Base-by-base conservation (phyloP, 2,113 vertebrate species). In the Rhinopithecus roxellana region DNA sequence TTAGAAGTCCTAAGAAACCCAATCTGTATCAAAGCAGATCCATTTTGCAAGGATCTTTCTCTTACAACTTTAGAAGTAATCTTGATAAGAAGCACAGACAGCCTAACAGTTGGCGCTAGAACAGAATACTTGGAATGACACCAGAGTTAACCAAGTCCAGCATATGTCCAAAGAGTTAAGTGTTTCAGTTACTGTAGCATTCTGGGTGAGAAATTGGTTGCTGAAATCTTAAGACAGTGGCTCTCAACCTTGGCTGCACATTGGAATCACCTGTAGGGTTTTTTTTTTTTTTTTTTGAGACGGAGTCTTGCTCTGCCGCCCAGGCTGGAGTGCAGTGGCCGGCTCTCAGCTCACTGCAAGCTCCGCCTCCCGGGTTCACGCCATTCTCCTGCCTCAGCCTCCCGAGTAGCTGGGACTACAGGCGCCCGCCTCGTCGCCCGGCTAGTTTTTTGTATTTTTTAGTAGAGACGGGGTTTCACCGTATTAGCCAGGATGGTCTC, bases 1-100 rank as follows among this genome's bases (percentile, higher is more conserved):
- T 96, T 97, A 74, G n/a, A 81, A 86, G 52, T 94, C 45, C 78
- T 86, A 74, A 79, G 94, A 89, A 95, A 95, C 50, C 22, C 40
- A 93, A 14, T 55, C 7, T 11, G 72, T 52, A 69, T 92, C 32
- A 89, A 32, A 96, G 55, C 48, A 84, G 87, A 93, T 75, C 43
- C 11, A 30, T 84, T 92, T 89, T 85, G 52, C 35, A 72, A 81
- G 93, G 50, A 45, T 83, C 55, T 20, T 89, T 77, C 75, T 83
- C 43, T 88, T 30, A 35, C 52, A 59, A 55, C 79, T 93, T 79
- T 17, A 69, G 45, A 13, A 64, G 32, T 78, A 88, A 89, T 59
- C 57, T 80, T 52, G 18, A n/a, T 43, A 86, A 95, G 59, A 27
- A 52, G 81, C n/a, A 72, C 0, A 27, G n/a, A 55, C 23, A 55